Percentiles rank a stretch among this genome's conserved stretches.
These are phyloP conservation scores for Paracanthobrama guichenoti DNA, from an alignment of 2,113 vertebrate species.

Conservation along the genomic window DNA sequence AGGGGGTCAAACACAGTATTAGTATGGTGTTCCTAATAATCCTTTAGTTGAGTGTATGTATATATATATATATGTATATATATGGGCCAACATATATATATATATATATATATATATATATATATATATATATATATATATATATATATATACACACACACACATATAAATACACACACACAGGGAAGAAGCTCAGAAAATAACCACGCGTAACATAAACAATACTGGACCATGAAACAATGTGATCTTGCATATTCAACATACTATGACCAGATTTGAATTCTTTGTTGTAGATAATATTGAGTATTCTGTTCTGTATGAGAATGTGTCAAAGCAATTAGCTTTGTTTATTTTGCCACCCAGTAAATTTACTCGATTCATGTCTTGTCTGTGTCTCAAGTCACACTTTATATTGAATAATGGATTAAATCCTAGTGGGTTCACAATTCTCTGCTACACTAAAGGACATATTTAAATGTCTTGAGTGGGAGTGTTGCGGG, in stretches of 20 bases:
- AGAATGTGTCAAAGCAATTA: neutral
- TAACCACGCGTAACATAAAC: too few species aligned
- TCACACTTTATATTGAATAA: constrained; percentile 11
- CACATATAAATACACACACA: too few species aligned
- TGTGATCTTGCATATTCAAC: neutral
- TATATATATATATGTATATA: too few species aligned
- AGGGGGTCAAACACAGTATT: too few species aligned
- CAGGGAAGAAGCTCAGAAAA: too few species aligned
- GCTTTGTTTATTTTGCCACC: constrained; percentile 17
- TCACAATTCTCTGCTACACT: neutral
- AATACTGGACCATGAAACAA: too few species aligned
- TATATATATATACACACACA: too few species aligned
- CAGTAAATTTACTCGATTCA: neutral
- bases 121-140: too few species aligned
- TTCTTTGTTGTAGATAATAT: constrained; percentile 12
- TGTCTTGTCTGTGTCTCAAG: neutral
- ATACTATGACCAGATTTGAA: constrained; percentile 24
- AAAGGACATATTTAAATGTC: constrained; percentile 36
- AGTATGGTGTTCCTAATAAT: too few species aligned
- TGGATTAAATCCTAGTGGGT: neutral
- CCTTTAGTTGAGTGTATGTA: too few species aligned
- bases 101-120: too few species aligned
- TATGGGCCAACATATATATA: too few species aligned
- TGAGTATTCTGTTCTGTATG: constrained; percentile 12
- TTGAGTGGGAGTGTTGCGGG: constrained; percentile 38